Base-by-base conservation (phyloP, 1,140 invertebrate species). In the Macrotrachela quadricornifera region DNA sequence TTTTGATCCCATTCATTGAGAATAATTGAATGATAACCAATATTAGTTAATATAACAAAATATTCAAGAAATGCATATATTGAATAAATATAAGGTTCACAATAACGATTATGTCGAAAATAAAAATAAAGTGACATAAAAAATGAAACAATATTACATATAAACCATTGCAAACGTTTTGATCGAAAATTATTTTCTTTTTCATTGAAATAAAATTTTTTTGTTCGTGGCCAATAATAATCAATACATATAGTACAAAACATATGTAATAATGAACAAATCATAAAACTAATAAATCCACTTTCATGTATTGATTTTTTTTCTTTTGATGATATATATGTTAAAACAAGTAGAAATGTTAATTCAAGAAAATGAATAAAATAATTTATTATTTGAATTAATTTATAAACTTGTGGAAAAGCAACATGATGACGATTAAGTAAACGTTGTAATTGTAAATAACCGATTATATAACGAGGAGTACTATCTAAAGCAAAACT, bases 191-290 rank as follows among this genome's bases (percentile, higher is more conserved):
- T n/a, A 17, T 40, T 38, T 46, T 52, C 50, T 12, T 41, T 3
- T 14, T 51, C 21, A 18, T 37, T 42, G 2, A 15, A 15, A 18
- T 9, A 18, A 18, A 15, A 4, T 4, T 18, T 6, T 44, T 44
- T n/a, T 9, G n/a, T n/a, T 17, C 50, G 17, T 1, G 50, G 50
- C 50, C 42, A 52, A n/a, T 52, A 47, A 15, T 52, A 52, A 30
- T 30, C 21, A 14, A 42, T 52, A 10, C 10, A 1, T 9, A 52
- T 46, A 12, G 60, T 65, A 15, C 71, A 63, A 38, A 85, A 59
- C 88, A 95, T 95, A 63, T 94, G 85, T 45, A 83, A 64, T 62
- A 85, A 76, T 38, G 86, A 86, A 58, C 78, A 79, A 16, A 82
- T 72, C 62, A 91, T 80, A 68, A 96, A 95, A 15, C 78, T 78